phyloP scores from a whole-genome alignment of 2,797 vertebrate species.

The Chrysocyon brachyurus region DNA sequence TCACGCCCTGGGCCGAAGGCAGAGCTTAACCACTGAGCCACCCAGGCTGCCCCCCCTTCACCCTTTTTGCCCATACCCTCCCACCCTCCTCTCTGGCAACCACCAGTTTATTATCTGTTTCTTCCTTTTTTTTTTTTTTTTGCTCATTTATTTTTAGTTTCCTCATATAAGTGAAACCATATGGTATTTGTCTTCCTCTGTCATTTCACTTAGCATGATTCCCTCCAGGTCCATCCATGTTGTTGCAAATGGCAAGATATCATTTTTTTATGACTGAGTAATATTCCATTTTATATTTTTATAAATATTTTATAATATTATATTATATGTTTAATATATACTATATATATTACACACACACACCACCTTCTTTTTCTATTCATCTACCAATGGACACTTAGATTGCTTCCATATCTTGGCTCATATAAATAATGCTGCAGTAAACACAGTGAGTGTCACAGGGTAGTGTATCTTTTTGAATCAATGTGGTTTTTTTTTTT shows the following conservation, averaged over 20 bases:
- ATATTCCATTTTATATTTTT: not conserved
- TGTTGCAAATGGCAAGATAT: not conserved
- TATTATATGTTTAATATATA: too few species aligned
- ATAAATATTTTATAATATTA: too few species aligned
- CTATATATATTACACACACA: too few species aligned
- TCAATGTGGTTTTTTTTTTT: not conserved
- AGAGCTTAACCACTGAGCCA: too few species aligned
- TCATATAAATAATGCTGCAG: not conserved
- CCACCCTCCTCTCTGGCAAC: not conserved
- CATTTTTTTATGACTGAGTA: not conserved
- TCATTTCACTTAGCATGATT: not conserved
- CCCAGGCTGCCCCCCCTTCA: too few species aligned
- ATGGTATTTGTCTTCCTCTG: not conserved
- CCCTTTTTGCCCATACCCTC: not conserved
- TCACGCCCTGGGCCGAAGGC: too few species aligned
- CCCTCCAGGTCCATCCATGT: not conserved
- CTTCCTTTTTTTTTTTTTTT: not conserved
- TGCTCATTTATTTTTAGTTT: not conserved
- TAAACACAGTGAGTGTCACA: not conserved
- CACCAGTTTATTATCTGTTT: not conserved
- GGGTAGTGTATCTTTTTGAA: not conserved
- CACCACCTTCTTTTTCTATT: not conserved
- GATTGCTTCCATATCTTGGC: not conserved
- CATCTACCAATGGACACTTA: not conserved
- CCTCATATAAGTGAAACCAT: not conserved